Conservation (phyloP, 2,888 invertebrate species). For the Rhorus exstirpatorius region DNA sequence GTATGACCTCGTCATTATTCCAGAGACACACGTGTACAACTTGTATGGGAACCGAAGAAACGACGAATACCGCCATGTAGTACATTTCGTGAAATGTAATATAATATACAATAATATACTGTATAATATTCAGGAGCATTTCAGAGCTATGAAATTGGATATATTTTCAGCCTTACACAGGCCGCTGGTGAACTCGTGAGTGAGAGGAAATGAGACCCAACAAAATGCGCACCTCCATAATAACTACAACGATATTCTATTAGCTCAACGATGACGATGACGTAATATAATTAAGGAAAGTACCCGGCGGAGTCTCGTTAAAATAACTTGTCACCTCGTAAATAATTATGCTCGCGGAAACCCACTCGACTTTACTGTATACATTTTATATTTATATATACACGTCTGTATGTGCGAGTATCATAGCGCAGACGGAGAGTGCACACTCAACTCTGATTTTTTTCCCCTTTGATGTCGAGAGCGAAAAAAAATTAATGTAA, state of each 20-base stretch:
- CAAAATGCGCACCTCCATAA: not conserved
- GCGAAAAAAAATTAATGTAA: too few species aligned
- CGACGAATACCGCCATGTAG: not conserved
- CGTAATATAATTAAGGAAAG: conserved; percentile 43
- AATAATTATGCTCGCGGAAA: conserved; percentile 36
- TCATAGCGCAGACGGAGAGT: too few species aligned
- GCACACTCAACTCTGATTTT: too few species aligned
- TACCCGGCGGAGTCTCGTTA: conserved; percentile 28
- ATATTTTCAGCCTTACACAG: not conserved
- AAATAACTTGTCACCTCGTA: conserved; percentile 35
- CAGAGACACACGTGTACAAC: too few species aligned
- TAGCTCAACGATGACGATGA: conserved; percentile 15
- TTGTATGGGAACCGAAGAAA: not conserved
- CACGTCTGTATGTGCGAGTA: too few species aligned
- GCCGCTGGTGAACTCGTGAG: not conserved
- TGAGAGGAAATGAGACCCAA: not conserved
- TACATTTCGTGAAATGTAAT: not conserved
- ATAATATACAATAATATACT: not conserved
- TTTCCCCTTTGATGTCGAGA: too few species aligned
- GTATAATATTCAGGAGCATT: not conserved
- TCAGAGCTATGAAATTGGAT: not conserved
- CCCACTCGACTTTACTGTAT: not conserved
- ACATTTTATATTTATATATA: too few species aligned
- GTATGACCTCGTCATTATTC: too few species aligned
- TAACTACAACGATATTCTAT: conserved; percentile 10